Evolutionary conservation across 2,888 invertebrate genomes (phyloP).

Genomic region (Bombylius major): DNA sequence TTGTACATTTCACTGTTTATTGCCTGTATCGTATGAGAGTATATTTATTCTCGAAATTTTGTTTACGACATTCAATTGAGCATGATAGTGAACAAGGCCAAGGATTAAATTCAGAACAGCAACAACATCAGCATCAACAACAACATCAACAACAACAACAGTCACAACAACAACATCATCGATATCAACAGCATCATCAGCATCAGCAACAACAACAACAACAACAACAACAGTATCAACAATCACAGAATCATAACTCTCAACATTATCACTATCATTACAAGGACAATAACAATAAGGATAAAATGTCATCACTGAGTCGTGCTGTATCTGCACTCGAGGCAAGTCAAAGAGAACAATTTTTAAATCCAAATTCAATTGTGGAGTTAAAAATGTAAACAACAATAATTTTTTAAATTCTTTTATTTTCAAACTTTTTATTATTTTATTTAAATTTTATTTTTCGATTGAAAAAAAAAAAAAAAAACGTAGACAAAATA

Average conservation of each 20-base stretch:
- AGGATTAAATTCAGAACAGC: slow-evolving; percentile 26
- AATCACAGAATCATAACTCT: slow-evolving; percentile 2
- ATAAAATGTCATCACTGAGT: slow-evolving; percentile 27
- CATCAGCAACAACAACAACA: slow-evolving; percentile 13
- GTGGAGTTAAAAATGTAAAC: slow-evolving; percentile 37
- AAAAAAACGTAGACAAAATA: no score
- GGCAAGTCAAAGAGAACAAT: slow-evolving; percentile 35
- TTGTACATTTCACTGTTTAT: slow-evolving; percentile 48
- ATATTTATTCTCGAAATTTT: slow-evolving; percentile 35
- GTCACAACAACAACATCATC: slow-evolving; percentile 10
- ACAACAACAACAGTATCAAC: slow-evolving; percentile 11
- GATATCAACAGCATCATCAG: slow-evolving; percentile 6
- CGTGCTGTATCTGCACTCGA: slow-evolving; percentile 35
- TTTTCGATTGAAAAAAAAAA: no score
- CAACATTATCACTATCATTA: slow-evolving; percentile 14
- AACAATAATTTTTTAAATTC: background rate
- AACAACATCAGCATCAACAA: slow-evolving; percentile 15
- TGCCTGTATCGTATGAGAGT: slow-evolving; percentile 41
- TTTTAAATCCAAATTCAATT: slow-evolving; percentile 36
- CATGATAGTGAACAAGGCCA: slow-evolving; percentile 34
- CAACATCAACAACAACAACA: slow-evolving; percentile 4
- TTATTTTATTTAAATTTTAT: no score
- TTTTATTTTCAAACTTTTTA: no score
- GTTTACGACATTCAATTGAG: slow-evolving; percentile 28
- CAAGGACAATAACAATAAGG: slow-evolving; percentile 21